phyloP scores from a whole-genome alignment of 1,140 invertebrate species.

The Drosophila truncata region DNA sequence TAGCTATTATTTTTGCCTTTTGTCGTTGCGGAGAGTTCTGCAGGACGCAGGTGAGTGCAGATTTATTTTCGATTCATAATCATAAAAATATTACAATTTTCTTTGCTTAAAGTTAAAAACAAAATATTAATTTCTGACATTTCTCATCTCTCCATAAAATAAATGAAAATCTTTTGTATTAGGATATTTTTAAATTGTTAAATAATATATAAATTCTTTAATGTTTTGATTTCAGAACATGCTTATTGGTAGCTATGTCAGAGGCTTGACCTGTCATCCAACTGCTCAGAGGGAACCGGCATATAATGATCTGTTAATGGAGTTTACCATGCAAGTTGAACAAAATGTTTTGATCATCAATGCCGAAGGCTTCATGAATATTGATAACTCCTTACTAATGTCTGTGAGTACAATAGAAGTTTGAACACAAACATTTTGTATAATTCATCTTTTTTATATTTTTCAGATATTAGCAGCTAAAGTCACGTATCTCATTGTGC shows the following conservation, averaged over 20 bases:
- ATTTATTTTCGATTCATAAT: neutral
- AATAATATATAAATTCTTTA: neutral
- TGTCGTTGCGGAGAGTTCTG: constrained; percentile 65
- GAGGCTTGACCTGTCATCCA: constrained; percentile 36
- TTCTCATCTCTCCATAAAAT: no score
- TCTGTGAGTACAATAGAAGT: constrained; percentile 38
- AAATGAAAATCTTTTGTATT: no score
- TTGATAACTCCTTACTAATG: constrained; percentile 69
- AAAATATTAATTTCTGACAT: no score
- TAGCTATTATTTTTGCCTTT: constrained; percentile 42
- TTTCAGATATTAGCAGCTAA: constrained; percentile 70
- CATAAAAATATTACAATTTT: neutral
- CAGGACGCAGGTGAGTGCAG: constrained; percentile 51
- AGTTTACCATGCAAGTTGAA: constrained; percentile 68
- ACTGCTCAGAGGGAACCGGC: constrained; percentile 19
- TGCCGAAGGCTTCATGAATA: constrained; percentile 66
- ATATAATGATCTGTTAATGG: constrained; percentile 55
- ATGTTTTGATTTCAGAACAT: constrained; percentile 31
- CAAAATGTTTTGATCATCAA: constrained; percentile 64
- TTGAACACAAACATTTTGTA: no score
- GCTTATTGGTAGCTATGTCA: constrained; percentile 57
- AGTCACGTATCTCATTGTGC: constrained; percentile 67
- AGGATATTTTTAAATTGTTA: neutral
- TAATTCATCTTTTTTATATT: neutral
- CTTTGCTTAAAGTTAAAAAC: no score